These are phyloP conservation scores for Coptodon rendalli DNA, from an alignment of 2,113 vertebrate genomes.

Conservation along the genomic window DNA sequence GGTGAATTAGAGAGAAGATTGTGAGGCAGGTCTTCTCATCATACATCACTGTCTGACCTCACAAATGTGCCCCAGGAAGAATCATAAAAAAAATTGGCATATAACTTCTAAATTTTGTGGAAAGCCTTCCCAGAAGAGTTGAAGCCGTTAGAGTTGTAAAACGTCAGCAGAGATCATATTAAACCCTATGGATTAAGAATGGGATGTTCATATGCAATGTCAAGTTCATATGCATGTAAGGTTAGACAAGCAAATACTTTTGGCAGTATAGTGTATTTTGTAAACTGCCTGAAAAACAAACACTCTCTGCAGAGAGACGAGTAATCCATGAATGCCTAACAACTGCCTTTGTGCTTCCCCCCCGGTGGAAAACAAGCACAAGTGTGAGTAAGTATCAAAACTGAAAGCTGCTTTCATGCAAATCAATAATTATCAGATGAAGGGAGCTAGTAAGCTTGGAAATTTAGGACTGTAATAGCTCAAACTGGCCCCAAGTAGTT, in stretches of 20 bases:
- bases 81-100: not conserved
- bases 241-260: not conserved
- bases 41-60: not conserved
- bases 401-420: not conserved
- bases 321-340: not conserved
- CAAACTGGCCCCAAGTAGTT: too few species aligned
- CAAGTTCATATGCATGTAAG: not conserved
- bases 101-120: not conserved
- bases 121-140: not conserved
- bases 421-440: not conserved
- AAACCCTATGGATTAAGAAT: not conserved
- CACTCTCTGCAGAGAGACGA: not conserved
- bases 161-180: not conserved
- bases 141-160: not conserved
- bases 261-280: not conserved
- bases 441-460: not conserved
- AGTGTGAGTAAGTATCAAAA: not conserved
- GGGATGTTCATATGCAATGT: not conserved
- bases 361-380: not conserved
- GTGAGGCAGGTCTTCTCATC: not conserved
- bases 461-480: not conserved
- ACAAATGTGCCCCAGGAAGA: not conserved
- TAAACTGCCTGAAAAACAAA: not conserved
- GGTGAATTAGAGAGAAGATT: not conserved
- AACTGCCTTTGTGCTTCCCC: not conserved